Evolutionary conservation across 2,113 vertebrate genomes (phyloP).

Genomic region (Rhodinocichla rosea): DNA sequence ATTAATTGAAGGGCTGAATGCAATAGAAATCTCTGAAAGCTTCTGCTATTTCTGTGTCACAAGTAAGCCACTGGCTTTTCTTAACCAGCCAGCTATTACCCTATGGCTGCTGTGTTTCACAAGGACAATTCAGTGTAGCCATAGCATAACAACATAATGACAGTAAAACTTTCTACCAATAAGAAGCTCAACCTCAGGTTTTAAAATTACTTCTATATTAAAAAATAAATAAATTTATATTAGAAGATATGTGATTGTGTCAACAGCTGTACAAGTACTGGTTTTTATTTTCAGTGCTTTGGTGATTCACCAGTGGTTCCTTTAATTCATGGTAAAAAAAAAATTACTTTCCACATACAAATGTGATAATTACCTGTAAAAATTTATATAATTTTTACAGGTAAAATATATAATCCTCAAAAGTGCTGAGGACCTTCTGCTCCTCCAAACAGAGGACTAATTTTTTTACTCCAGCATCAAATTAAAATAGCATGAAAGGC

Average conservation of each 20-base stretch:
- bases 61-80: neutral
- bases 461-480: neutral
- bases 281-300: neutral
- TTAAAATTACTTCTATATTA: neutral
- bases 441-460: neutral
- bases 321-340: fast-evolving
- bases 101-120: neutral
- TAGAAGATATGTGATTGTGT: neutral
- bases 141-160: neutral
- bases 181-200: neutral
- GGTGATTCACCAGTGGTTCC: neutral
- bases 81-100: neutral
- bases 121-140: neutral
- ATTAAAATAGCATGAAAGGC: neutral
- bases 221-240: neutral
- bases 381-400: neutral
- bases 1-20: neutral
- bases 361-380: neutral
- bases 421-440: neutral
- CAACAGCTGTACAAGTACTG: neutral
- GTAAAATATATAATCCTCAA: no score
- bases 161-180: neutral
- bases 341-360: neutral
- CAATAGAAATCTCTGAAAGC: neutral
- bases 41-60: neutral